Base-by-base conservation (phyloP, 2,113 vertebrate genomes). In the Dipodomys ordii region DNA sequence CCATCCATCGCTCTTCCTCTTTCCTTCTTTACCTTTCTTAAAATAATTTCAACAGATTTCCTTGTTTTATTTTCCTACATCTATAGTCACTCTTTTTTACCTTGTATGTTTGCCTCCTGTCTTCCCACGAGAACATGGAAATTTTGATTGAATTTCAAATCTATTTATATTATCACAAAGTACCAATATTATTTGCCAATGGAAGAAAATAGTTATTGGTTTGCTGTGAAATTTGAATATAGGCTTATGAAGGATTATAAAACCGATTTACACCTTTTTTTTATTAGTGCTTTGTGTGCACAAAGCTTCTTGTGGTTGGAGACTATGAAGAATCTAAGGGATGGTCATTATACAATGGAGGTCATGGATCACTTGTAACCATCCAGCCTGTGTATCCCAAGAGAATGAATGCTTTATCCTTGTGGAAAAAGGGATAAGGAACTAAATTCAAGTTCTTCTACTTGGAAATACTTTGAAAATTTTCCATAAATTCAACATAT, bases 111-210 rank as follows among this genome's bases (percentile, higher is more conserved):
- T 57, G 53, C 53, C 53, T 13, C 15, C 53, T 57, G 53, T 13
- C 53, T 13, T 57, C 53, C 53, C 53, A 57, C 49, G 9, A 57
- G 53, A 57, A 57, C 53, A 18, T 13, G 15, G 53, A 57, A 57
- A 57, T 57, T 76, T 67, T 87, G 83, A 82, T 72, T 86, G 60
- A 74, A 95, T 80, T 90, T 93, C 77, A 93, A 92, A 90, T 92
- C 67, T 79, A 20, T 86, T 95, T 82, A 39, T 28, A 35, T 62
- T 53, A 83, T 53, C 22, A 94, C 32, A 89, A 94, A 78, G 57
- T 39, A 57, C 83, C 35, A 88, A 35, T 82, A 79, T 64, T 90
- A 49, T 72, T 81, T 78, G n/a, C 62, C 60, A 79, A 30, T 85
- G 69, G 90, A 94, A 73, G 85, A 69, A 88, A 83, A 81, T 20